Evolutionary conservation across 2,888 invertebrate genomes (phyloP), one percentile per base, ranked within the genome.

Genomic region (Heliconius charithonia): DNA sequence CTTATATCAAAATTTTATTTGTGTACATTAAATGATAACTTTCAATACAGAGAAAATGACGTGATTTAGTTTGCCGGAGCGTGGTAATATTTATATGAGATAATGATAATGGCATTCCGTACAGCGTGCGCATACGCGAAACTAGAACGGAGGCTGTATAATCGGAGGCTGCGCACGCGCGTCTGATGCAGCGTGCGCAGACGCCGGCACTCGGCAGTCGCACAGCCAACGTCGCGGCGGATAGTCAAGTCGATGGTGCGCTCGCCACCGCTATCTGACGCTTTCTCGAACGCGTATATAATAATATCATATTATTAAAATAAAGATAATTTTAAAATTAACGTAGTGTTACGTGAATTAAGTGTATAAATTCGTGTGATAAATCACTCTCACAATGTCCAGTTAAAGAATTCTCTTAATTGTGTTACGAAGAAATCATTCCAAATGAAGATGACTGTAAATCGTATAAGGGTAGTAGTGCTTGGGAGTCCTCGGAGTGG

Each of bases 401-500:
- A 80, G 82, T 85, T 92, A 86, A 90, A 85, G 80, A 86, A 86
- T 89, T 88, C 85, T 82, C 87, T 84, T 73, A 79, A 75, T 82
- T 77, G 83, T 85, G 84, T 75, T 63, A 83, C 88, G 86, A 85
- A 80, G 81, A 87, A 91, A 89, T 85, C 91, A 88, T 86, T 88
- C 91, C 93, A 92, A 92, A 95, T 95, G 95, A 95, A 95, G 94
- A 97, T 97, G 97, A 97, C 97, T 95, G 96, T 97, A 91, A 97
- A 96, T 94, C 96, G 97, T 92, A 97, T 97, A 93, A 96, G 97
- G 95, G 97, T 97, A 92, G 97, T 97, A 94, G 97, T 97, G 91
- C 95, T 97, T 90, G 97, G 97, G 88, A 96, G 97, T 90, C 96
- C 97, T 87, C 95, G 96, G 89, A 97, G 97, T 90, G 97, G 97